Conservation (phyloP, 2,113 vertebrate species). For the Elachura formosa region DNA sequence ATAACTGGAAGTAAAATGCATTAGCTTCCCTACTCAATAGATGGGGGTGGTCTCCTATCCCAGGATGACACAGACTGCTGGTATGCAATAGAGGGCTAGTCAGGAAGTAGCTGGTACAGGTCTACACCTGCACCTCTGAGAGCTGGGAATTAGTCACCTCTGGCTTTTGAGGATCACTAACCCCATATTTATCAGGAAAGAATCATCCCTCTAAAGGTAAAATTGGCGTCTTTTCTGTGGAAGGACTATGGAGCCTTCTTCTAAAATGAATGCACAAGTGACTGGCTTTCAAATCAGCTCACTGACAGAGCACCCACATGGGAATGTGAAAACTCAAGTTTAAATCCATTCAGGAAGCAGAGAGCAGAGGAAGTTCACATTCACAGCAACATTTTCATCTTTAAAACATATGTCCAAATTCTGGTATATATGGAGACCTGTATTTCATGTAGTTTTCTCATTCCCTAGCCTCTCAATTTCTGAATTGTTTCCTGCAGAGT, state of each 20-base stretch:
- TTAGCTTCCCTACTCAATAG: not conserved
- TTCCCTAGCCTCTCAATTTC: not conserved
- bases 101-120: not conserved
- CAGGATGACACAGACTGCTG: fast-evolving
- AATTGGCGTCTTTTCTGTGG: not conserved
- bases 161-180: not conserved
- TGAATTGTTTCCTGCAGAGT: not conserved
- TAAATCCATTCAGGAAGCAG: not conserved
- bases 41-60: not conserved
- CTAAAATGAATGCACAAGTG: not conserved
- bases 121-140: not conserved
- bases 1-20: not conserved
- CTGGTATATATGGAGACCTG: not conserved
- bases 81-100: not conserved
- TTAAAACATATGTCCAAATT: not conserved
- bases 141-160: not conserved
- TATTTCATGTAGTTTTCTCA: not conserved
- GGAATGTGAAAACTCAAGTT: not conserved
- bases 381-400: not conserved
- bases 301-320: fast-evolving
- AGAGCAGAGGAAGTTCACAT: not conserved
- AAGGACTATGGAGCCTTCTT: not conserved
- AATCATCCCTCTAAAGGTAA: not conserved
- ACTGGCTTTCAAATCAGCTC: not conserved
- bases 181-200: not conserved